phyloP scores from a whole-genome alignment of 2,888 invertebrate genomes.

The Ceraclea dissimilis region DNA sequence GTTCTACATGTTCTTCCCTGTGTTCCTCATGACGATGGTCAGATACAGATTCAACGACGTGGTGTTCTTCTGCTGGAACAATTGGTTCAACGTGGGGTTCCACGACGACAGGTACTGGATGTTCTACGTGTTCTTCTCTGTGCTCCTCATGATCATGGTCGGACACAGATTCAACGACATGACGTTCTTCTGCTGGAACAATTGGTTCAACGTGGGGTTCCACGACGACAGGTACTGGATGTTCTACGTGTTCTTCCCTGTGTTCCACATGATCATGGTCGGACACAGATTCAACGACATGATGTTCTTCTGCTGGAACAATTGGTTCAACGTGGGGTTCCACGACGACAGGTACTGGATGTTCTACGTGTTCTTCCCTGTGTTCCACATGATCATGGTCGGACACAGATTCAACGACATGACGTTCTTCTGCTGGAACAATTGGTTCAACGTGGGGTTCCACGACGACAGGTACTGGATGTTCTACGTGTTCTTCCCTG shows the following conservation, averaged over 20 bases:
- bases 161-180: no score
- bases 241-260: not conserved
- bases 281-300: no score
- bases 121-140: not conserved
- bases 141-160: not conserved
- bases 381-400: not conserved
- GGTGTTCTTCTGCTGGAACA: no score
- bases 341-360: not conserved
- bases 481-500: no score
- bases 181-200: not conserved
- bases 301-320: not conserved
- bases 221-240: not conserved
- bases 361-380: not conserved
- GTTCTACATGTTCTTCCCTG: not conserved
- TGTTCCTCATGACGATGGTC: not conserved
- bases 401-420: not conserved
- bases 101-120: no score
- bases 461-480: no score
- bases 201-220: not conserved
- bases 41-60: not conserved
- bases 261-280: not conserved
- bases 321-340: not conserved
- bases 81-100: no score
- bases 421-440: not conserved
- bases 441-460: not conserved